Base-by-base conservation (phyloP, 2,113 vertebrate genomes). In the Potamarius usumacintae region DNA sequence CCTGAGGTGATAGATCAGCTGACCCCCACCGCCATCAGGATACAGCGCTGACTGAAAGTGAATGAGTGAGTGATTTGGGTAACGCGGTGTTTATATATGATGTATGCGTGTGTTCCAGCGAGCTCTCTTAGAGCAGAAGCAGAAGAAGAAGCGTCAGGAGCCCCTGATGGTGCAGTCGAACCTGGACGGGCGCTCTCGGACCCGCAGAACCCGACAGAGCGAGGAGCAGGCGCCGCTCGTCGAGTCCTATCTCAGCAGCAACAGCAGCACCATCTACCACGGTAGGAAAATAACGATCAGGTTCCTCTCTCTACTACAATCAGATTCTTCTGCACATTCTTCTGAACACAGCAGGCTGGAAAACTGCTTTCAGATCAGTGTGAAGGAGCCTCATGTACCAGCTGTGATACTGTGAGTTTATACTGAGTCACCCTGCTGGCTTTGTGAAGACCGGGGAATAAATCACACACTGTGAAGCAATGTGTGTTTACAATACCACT, bases 61-160 rank as follows among this genome's bases (percentile, higher is more conserved):
- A 53, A 53, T 7, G 52, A 53, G 53, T 78, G 76, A 22, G 48
- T 2, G 48, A n/a, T 48, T 7, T 27, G 12, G 11, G 5, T 34
- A 34, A 30, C 62, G 79, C 8, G 60, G 25, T 58, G 30, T 6
- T 81, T 17, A 62, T 42, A 4, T 48, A 52, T 14, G 53, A 22
- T 88, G 8, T 87, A 42, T 90, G 67, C 0, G 0, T 87, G 79
- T 90, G 58, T 88, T 85, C 22, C 92, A 99, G 98, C 94, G 98
- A 92, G 97, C 96, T 9, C 91, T 99, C 83, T 95, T 99, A 55
- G 98, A 99, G 85, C 98, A 99, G 95, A 99, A 99, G 92, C 98
- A 99, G 95, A 99, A 97, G 53, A 99, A 99, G 93, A 99, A 98
- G 88, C 96, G 98, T n/a, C 98, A 99, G 95, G 98, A 99, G 93